Percentiles rank a stretch among this genome's conserved stretches.
phyloP scores from a whole-genome alignment of 2,888 invertebrate species.

The Cabera pusaria region DNA sequence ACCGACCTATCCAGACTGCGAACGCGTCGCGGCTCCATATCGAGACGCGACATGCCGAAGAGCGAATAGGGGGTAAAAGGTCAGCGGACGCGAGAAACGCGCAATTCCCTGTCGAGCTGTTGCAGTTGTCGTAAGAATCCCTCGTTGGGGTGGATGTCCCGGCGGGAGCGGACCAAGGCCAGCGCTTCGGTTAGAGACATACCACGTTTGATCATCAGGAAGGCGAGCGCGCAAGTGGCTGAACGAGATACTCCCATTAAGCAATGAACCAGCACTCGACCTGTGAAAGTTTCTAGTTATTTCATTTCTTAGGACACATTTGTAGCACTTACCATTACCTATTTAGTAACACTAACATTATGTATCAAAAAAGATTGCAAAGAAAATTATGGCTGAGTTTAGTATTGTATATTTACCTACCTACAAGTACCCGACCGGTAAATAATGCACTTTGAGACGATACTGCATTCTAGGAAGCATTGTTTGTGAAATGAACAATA shows the following conservation, averaged over 20 bases:
- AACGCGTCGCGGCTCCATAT: conserved; percentile 42
- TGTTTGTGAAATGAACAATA: too few species aligned
- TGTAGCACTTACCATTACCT: too few species aligned
- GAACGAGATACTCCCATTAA: conserved; percentile 92
- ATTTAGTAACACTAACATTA: too few species aligned
- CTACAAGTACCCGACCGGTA: too few species aligned
- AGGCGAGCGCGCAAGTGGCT: conserved; percentile 91
- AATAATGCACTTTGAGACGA: too few species aligned
- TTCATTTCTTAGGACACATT: too few species aligned
- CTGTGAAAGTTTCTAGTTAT: too few species aligned
- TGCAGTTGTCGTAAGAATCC: conserved; percentile 92
- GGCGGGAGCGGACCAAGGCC: conserved; percentile 85
- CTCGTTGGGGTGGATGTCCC: conserved; percentile 90
- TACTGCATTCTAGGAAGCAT: too few species aligned
- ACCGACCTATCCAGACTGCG: conserved; percentile 64
- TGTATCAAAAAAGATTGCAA: too few species aligned
- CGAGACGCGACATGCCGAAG: conserved; percentile 41
- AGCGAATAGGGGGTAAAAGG: conserved; percentile 58
- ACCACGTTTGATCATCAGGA: conserved; percentile 90
- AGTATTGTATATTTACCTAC: too few species aligned
- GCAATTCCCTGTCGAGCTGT: conserved; percentile 85
- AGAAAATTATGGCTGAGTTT: too few species aligned
- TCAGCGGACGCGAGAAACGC: conserved; percentile 78
- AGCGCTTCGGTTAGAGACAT: conserved; percentile 91
- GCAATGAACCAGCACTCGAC: conserved; percentile 91